phyloP scores from a whole-genome alignment of 2,888 invertebrate genomes.

The Spicauda simplicius region DNA sequence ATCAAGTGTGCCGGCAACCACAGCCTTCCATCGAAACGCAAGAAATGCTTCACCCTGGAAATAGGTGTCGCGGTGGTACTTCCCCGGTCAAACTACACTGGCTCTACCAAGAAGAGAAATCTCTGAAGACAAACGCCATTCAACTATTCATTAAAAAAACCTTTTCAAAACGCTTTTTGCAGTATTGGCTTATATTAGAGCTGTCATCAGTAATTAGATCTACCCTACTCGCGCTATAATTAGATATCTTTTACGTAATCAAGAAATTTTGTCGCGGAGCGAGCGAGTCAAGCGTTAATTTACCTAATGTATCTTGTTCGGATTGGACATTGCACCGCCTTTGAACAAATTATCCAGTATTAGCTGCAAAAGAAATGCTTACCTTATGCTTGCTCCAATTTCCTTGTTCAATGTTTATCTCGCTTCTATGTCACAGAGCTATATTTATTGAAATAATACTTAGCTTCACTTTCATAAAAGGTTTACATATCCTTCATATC shows the following conservation, averaged over 20 bases:
- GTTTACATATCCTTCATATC: no score
- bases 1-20: no score
- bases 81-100: no score
- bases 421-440: no score
- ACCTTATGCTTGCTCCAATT: conserved; percentile 12
- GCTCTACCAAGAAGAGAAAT: no score
- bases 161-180: not conserved
- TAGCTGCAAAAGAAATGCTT: conserved; percentile 26
- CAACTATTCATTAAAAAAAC: no score
- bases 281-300: conserved; percentile 72
- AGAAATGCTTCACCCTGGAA: no score
- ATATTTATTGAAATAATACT: no score
- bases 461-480: no score
- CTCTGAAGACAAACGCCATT: no score
- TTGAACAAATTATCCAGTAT: conserved; percentile 64
- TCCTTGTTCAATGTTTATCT: not conserved
- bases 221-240: conserved; percentile 52
- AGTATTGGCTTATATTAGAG: conserved; percentile 23
- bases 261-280: conserved; percentile 68
- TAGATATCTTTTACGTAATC: conserved; percentile 66
- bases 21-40: no score
- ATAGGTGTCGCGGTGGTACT: no score
- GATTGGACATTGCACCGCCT: conserved; percentile 61
- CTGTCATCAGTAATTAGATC: conserved; percentile 37
- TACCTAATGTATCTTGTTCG: conserved; percentile 77